Percentiles rank a stretch among this genome's conserved stretches.
These are phyloP conservation scores for Tinea semifulvella DNA, from an alignment of 2,888 invertebrate species.

Conservation along the genomic window DNA sequence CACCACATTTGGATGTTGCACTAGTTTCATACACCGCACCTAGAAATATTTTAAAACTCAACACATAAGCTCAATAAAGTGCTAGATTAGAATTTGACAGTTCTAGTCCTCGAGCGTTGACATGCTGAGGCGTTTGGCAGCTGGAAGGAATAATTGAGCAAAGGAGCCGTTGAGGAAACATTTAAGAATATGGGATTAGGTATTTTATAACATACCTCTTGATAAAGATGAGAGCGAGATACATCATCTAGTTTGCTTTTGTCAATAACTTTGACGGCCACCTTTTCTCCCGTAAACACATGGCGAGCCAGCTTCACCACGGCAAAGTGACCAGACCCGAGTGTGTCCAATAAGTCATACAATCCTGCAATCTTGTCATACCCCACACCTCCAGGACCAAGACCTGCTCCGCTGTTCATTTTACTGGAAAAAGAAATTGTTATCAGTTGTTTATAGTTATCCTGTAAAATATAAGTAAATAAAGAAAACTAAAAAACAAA, in stretches of 20 bases:
- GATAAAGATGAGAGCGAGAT: constrained; percentile 94
- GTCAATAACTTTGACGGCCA: constrained; percentile 98
- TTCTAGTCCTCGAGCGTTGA: too few relatives aligned
- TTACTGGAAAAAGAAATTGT: background rate
- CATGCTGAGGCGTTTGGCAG: too few relatives aligned
- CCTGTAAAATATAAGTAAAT: too few relatives aligned
- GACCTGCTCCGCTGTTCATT: constrained; percentile 41
- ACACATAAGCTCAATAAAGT: too few relatives aligned
- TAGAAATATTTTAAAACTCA: constrained; percentile 45
- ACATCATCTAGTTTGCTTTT: constrained; percentile 97
- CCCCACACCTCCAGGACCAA: constrained; percentile 58
- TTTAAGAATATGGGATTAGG: background rate
- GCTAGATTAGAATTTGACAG: too few relatives aligned
- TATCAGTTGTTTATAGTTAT: too few relatives aligned
- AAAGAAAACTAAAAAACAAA: too few relatives aligned
- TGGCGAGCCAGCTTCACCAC: constrained; percentile 97
- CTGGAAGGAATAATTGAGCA: too few relatives aligned
- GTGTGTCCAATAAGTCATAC: constrained; percentile 96
- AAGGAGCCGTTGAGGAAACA: background rate
- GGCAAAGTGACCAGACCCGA: constrained; percentile 98
- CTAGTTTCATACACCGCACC: constrained; percentile 98
- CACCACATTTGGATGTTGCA: constrained; percentile 99
- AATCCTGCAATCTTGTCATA: constrained; percentile 94
- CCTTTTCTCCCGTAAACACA: constrained; percentile 98
- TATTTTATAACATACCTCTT: constrained; percentile 73